Evolutionary conservation across 1,140 invertebrate genomes (phyloP).

Genomic region (Drosophila paulistorum): DNA sequence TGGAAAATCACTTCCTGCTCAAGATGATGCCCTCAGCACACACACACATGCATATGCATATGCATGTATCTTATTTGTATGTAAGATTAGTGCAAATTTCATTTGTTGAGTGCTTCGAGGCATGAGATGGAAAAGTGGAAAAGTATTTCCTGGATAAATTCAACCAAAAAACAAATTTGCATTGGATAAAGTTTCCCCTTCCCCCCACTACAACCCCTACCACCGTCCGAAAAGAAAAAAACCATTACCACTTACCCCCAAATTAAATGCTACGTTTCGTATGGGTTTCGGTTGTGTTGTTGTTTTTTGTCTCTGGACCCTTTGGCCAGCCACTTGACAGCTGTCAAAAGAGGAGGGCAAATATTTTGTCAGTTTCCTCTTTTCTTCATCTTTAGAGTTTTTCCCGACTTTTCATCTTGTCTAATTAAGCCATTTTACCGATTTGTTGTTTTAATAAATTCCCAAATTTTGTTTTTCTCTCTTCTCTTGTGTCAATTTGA

Average conservation of each 20-base stretch:
- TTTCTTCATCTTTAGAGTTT: constrained; percentile 5
- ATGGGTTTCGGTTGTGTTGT: background rate
- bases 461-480: constrained; percentile 49
- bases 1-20: constrained; percentile 80
- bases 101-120: constrained; percentile 56
- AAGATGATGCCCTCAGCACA: constrained; percentile 32
- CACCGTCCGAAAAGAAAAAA: too few relatives aligned
- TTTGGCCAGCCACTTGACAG: constrained; percentile 70
- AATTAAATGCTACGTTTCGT: constrained; percentile 69
- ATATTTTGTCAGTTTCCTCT: constrained; percentile 68
- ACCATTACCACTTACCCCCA: constrained; percentile 27
- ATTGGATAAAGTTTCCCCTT: constrained; percentile 48
- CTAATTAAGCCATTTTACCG: constrained; percentile 70
- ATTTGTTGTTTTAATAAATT: constrained; percentile 73
- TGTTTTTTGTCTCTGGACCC: background rate
- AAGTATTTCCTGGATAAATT: constrained; percentile 22
- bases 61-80: constrained; percentile 27
- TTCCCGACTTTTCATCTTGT: constrained; percentile 24
- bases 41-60: background rate
- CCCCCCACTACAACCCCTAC: background rate
- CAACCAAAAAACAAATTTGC: constrained; percentile 59
- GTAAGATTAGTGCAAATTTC: constrained; percentile 74
- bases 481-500: constrained; percentile 63
- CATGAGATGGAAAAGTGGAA: constrained; percentile 34
- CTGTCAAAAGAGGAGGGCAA: constrained; percentile 74